Percentiles rank a stretch among this genome's conserved stretches.
Conservation (phyloP, 2,888 invertebrate species). For the Helleia helle region DNA sequence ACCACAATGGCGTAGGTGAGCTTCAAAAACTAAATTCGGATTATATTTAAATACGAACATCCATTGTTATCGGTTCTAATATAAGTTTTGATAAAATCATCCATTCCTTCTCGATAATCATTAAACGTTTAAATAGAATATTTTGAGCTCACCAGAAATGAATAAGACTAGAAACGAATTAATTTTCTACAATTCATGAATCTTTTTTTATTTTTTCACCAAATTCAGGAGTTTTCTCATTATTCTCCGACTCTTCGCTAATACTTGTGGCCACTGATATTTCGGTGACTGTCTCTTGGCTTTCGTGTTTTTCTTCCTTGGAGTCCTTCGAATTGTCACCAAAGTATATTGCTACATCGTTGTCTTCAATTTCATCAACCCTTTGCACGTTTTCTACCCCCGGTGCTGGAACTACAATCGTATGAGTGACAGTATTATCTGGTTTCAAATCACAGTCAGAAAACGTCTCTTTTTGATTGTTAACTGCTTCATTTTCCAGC, state of each 20-base stretch:
- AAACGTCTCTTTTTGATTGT: slow-evolving; percentile 24
- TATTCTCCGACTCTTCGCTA: slow-evolving; percentile 43
- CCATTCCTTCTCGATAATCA: no score
- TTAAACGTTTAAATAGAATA: background rate
- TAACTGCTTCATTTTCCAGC: slow-evolving; percentile 28
- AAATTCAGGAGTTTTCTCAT: slow-evolving; percentile 31
- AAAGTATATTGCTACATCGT: slow-evolving; percentile 76
- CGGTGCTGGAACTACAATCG: slow-evolving; percentile 52
- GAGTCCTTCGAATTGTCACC: slow-evolving; percentile 29
- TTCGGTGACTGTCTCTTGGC: slow-evolving; percentile 51
- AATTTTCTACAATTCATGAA: slow-evolving; percentile 26
- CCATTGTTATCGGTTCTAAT: no score
- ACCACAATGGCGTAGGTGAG: slow-evolving; percentile 4
- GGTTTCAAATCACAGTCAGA: slow-evolving; percentile 52
- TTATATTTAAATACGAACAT: no score
- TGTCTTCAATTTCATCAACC: slow-evolving; percentile 63
- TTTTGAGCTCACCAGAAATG: slow-evolving; percentile 5
- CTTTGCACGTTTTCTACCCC: slow-evolving; percentile 33
- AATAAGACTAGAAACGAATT: slow-evolving; percentile 21
- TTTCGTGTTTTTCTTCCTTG: slow-evolving; percentile 24
- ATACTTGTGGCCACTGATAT: slow-evolving; percentile 64
- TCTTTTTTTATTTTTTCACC: slow-evolving; percentile 43
- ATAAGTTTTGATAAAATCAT: no score
- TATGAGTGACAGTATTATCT: slow-evolving; percentile 56
- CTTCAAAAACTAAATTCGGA: background rate